A percentile compares a stretch with the other conserved stretches of the same genome.
phyloP scores from a whole-genome alignment of 2,797 vertebrate genomes.

The Anabacerthia variegaticeps region DNA sequence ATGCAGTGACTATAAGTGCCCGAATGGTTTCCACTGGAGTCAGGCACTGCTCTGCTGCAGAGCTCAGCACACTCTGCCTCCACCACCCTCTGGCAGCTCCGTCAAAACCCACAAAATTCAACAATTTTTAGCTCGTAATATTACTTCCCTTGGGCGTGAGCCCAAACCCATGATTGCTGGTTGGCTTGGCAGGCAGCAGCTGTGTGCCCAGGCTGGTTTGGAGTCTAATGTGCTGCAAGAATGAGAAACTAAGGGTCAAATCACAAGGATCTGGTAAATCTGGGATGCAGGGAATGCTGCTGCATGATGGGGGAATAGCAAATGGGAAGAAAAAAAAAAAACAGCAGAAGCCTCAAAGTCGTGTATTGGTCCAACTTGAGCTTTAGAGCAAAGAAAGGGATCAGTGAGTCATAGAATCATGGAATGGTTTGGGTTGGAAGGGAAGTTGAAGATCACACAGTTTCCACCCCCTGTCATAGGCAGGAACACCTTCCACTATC shows the following conservation, averaged over 20 bases:
- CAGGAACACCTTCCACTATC: neutral
- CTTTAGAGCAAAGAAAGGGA: neutral
- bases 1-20: neutral
- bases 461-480: neutral
- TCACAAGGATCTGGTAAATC: neutral
- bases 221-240: neutral
- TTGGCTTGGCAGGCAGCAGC: neutral
- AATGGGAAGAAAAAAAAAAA: neutral
- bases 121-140: neutral
- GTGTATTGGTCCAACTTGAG: neutral
- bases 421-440: neutral
- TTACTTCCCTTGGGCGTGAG: neutral
- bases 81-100: neutral
- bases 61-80: neutral
- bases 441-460: neutral
- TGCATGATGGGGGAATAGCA: neutral
- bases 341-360: neutral
- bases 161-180: fast-evolving
- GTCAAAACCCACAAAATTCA: neutral
- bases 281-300: neutral
- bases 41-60: neutral
- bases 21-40: neutral
- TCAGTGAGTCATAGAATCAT: too few species aligned
- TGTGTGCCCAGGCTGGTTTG: neutral
- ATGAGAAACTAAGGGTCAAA: neutral